Evolutionary conservation across 2,888 invertebrate species (phyloP), one percentile per base, ranked within the genome.

Genomic region (Adela reaumurella): DNA sequence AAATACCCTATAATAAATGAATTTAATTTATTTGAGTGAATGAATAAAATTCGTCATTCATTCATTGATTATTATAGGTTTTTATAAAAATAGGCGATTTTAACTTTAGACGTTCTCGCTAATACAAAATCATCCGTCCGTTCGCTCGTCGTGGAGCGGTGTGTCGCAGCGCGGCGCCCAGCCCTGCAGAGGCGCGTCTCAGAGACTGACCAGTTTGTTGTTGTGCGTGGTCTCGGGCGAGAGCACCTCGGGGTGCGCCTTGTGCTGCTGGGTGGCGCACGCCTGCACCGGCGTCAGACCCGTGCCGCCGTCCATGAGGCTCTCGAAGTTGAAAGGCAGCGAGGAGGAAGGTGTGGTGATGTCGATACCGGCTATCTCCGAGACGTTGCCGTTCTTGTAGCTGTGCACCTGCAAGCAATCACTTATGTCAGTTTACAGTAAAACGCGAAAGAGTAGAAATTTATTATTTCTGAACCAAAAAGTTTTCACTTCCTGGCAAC

Each of bases 261-360:
- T 84, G 64, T 88, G 88, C 68, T 92, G 90, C 55, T 86, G 86
- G 52, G 89, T 88, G 74, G 91, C 92, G 1, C 90, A 89, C 49
- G 83, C 84, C 46, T 83, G 86, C 29, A 93, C 90, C 0, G 95
- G 95, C 6, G 95, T 95, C 46, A 96, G 78, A 0, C 95, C 94
- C 2, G 95, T 94, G 60, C 94, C 94, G 47, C 94, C 94, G 59
- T 93, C 94, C 90, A 95, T 93, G 52, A 96, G 82, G 57, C 92
- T 92, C 62, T 96, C 95, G 67, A 93, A 94, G 70, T 93, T 94
- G 73, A 94, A 92, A 58, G 87, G 88, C 56, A 92, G 87, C 47
- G 92, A 94, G 59, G 87, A 88, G 53, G 93, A 92, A 0, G 95
- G 95, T 11, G 93, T 93, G 54, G 88, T 89, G 60, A 94, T 92